phyloP scores from a whole-genome alignment of 2,888 invertebrate genomes.

The Ectobius pallidus region DNA sequence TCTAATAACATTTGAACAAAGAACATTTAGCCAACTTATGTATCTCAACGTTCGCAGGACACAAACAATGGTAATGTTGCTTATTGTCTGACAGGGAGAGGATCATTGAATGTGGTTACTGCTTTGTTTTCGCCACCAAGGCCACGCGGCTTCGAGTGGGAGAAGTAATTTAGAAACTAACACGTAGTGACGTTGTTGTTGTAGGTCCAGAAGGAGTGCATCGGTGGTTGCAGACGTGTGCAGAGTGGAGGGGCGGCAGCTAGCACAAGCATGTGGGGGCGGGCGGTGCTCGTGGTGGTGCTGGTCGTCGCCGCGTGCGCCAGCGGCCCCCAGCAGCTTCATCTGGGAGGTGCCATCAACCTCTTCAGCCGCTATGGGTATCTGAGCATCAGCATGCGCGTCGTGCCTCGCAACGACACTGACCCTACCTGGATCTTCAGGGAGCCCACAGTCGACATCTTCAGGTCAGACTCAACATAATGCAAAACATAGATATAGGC shows the following conservation, averaged over 20 bases:
- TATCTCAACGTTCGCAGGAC: no score
- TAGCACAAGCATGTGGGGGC: slow-evolving; percentile 59
- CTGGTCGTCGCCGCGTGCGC: slow-evolving; percentile 49
- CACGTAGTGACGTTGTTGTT: no score
- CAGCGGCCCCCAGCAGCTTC: slow-evolving; percentile 55
- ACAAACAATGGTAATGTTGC: no score
- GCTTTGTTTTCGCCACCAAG: no score
- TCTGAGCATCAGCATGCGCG: slow-evolving; percentile 82
- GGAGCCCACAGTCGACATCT: slow-evolving; percentile 73
- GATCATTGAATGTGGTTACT: no score
- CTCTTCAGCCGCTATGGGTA: slow-evolving; percentile 80
- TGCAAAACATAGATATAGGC: neutral
- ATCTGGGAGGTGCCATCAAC: slow-evolving; percentile 84
- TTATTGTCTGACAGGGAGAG: no score
- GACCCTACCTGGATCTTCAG: slow-evolving; percentile 71
- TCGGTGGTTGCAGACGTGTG: neutral
- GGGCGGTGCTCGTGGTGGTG: slow-evolving; percentile 53
- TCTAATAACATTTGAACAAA: no score
- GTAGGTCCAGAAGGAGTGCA: no score
- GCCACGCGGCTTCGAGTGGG: no score
- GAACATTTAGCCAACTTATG: no score
- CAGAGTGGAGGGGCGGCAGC: neutral
- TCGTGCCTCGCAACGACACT: slow-evolving; percentile 61
- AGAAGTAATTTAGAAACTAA: no score
- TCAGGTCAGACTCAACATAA: slow-evolving; percentile 55